Percentiles rank a stretch among this genome's conserved stretches.
These are phyloP conservation scores for Pterostichus madidus DNA, from an alignment of 2,888 invertebrate genomes.

Conservation along the genomic window DNA sequence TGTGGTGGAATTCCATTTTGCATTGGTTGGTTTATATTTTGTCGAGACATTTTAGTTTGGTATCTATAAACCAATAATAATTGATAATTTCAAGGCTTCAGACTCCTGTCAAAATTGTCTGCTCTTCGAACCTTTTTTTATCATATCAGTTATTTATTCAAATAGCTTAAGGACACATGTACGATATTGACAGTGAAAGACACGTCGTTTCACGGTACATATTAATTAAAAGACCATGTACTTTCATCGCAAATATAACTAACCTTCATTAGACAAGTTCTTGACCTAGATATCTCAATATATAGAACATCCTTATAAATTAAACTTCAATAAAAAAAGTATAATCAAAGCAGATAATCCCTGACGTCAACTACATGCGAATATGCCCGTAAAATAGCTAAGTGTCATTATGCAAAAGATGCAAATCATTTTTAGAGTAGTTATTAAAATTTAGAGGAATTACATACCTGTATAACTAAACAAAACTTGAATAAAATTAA, in stretches of 20 bases:
- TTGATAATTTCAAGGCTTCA: not conserved
- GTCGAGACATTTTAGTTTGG: conserved; percentile 56
- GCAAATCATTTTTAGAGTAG: conserved; percentile 60
- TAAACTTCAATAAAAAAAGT: conserved; percentile 39
- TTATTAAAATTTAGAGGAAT: conserved; percentile 22
- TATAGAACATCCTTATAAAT: conserved; percentile 24
- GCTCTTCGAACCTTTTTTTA: no score
- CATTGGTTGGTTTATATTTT: conserved; percentile 55
- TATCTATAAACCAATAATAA: conserved; percentile 51
- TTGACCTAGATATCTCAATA: conserved; percentile 60
- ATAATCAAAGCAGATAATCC: conserved; percentile 29
- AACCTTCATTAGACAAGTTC: conserved; percentile 62
- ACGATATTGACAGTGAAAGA: not conserved
- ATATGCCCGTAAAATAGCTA: conserved; percentile 52
- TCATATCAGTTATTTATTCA: not conserved
- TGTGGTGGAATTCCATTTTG: conserved; percentile 61
- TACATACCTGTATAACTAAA: conserved; percentile 60
- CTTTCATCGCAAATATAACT: conserved; percentile 13
- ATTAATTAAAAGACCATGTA: conserved; percentile 12
- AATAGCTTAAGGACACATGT: conserved; percentile 18
- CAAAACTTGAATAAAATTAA: conserved; percentile 53
- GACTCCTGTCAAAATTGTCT: no score
- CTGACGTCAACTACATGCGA: conserved; percentile 27
- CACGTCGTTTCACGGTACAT: not conserved
- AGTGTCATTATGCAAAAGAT: conserved; percentile 63